A percentile compares a stretch with the other conserved stretches of the same genome.
phyloP scores from a whole-genome alignment of 2,888 invertebrate species.

The Tenthredo amoena region DNA sequence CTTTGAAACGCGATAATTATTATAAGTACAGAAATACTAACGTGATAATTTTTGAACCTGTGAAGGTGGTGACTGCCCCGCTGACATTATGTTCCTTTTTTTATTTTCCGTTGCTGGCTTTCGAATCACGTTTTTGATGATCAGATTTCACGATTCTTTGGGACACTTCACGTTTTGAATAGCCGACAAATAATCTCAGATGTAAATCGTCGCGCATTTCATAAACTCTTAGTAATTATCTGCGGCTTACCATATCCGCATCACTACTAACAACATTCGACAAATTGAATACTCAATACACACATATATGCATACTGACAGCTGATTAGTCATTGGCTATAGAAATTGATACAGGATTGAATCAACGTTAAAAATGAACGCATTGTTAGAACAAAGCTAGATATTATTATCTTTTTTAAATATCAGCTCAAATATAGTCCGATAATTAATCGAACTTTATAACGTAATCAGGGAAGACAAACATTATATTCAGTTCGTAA shows the following conservation, averaged over 20 bases:
- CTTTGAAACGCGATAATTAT: neutral
- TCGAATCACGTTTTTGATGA: neutral
- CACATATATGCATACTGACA: neutral
- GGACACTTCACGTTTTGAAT: neutral
- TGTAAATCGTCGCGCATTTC: slow-evolving; percentile 7
- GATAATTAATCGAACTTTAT: neutral
- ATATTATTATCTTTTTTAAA: neutral
- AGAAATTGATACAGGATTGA: neutral
- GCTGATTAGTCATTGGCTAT: slow-evolving; percentile 19
- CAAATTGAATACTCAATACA: neutral
- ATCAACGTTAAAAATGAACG: neutral
- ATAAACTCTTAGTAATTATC: neutral
- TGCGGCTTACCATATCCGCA: neutral
- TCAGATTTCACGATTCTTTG: neutral
- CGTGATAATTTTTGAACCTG: slow-evolving; percentile 32
- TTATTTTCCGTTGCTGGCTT: neutral
- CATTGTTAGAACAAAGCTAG: neutral
- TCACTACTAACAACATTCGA: neutral
- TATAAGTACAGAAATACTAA: slow-evolving; percentile 1
- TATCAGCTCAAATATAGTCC: neutral
- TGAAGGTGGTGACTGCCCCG: neutral
- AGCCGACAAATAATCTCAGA: neutral
- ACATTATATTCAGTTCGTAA: too few relatives aligned
- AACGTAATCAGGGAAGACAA: neutral
- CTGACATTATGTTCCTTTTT: slow-evolving; percentile 2